Evolutionary conservation across 2,113 vertebrate genomes (phyloP), one percentile per base, ranked within the genome.

Genomic region (Vanacampus margaritifer): DNA sequence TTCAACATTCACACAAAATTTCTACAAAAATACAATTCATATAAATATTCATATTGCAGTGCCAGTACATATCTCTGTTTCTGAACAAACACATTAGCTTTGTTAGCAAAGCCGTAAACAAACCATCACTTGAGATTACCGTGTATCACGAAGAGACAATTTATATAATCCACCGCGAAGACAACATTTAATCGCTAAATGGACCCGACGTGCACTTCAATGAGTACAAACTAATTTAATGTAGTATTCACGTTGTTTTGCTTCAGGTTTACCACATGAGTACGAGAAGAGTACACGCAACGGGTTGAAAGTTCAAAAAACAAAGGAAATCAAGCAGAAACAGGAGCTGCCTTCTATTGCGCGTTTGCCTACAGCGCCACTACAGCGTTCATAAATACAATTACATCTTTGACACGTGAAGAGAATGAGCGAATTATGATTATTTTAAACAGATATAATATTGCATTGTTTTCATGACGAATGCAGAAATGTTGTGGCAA

Each of bases 211-310:
- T 3, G 17, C 0, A 54, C 19, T 71, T 66, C 16, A 65, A 54
- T 0, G 26, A 67, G 63, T 37, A 64, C 39, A 43, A 62, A 17
- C 5, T 1, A 21, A 2, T 36, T 46, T 13, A 0, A 37, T 64
- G 10, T 0, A n/a, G 56, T 45, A 26, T 76, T 79, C 89, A 89
- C 89, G 88, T 84, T 89, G 66, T 39, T 78, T 61, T 39, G 48
- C 39, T 21, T 41, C 6, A 16, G 19, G n/a, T 64, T 21, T 54
- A 67, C 68, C 24, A 45, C 39, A 32, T 32, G 28, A 2, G 2
- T 32, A 32, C 28, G 28, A 32, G 28, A 75, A 80, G 73, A 84
- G 45, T 80, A 80, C 50, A 39, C 2, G 57, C 23, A 2, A 5
- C 17, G 58, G 59, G 72, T 77, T 86, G 67, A 86, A 26, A 82